Base-by-base conservation (phyloP, 37 sponge, comb jelly and placozoan genomes). In the Halichondria panicea region DNA sequence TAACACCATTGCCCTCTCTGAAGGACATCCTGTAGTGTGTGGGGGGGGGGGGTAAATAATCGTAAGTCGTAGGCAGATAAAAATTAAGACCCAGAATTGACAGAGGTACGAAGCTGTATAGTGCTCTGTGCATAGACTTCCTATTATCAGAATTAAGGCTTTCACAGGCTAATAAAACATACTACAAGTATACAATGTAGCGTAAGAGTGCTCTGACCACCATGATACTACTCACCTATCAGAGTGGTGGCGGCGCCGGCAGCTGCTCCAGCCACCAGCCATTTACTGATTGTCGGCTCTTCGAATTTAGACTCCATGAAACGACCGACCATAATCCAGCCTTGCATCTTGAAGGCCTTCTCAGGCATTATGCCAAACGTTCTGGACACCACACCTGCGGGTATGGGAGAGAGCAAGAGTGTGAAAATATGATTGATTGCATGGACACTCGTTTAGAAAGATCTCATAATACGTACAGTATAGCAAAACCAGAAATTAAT, bases 321-420 rank as follows among this genome's bases (percentile, higher is more conserved):
- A 11, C 75, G 44, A 6, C 78, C 92, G 4, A 80, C 76, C 27
- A 85, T 68, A 43, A 74, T 46, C 85, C 77, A 89, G 11, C 80
- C 92, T 50, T 85, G 86, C 92, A 95, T 88, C 79, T 95, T 95
- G 50, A 95, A 72, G 9, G 82, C 91, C 41, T 95, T 95, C 87
- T 95, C 96, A 0, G 96, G 96, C 90, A 91, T 91, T 2, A 95
- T 84, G n/a, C 89, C 88, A 45, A 95, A 52, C 13, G 85, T 86
- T 0, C 96, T 72, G 5, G 86, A 52, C 0, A 84, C 74, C 36
- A 95, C 41, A 41, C 96, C 96, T 89, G 62, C 54, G 46, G 30
- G 41, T 32, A 46, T 22, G 58, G 43, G 48, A 19, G 25, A 63
- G 40, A 37, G 41, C 5, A 28, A 41, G 28, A 64, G 30, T 33